Evolutionary conservation across 2,113 vertebrate species (phyloP), one percentile per base, ranked within the genome.

Genomic region (Actenoides lindsayi): DNA sequence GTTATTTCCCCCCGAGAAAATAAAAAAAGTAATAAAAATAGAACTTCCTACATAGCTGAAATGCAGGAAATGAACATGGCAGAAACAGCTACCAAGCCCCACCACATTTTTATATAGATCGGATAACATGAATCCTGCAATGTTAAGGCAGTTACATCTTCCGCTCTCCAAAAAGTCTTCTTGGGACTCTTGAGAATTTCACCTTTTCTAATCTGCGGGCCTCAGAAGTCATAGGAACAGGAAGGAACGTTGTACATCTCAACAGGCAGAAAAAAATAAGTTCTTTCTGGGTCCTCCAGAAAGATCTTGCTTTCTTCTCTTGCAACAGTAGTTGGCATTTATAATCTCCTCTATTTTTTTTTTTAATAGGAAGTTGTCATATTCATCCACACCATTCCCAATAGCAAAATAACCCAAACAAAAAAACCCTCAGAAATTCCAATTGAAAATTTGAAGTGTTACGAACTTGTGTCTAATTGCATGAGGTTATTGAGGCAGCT

Each of bases 41-140:
- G 11, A 65, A 41, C 13, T 74, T 73, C 42, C 81, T 6, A 19
- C 2, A 6, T 4, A 31, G 35, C 20, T 79, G 46, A 81, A 81
- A 89, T 39, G 11, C 14, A 16, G 19, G 2, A 56, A 68, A 89
- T 18, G 14, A 78, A 10, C 19, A 57, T 23, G 10, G 14, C 25
- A 65, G 30, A 69, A 83, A 81, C 3, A 83, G 56, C 30, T 78
- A 80, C 19, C n/a, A n/a, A 81, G 41, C 28, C 63, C 21, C 63
- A 67, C 16, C 3, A 33, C 0, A 0, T 5, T 50, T 65, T 74
- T 14, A n/a, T 4, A 41, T 1, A 63, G 31, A 54, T 11, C 59
- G 17, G 21, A 67, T 7, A 64, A 23, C 3, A 64, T 0, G 0
- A 67, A 63, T 78, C 9, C 20, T 75, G 18, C 15, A 75, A 13